These are phyloP conservation scores for Fragum fragum DNA, from an alignment of 2,888 invertebrate species.

Conservation along the genomic window DNA sequence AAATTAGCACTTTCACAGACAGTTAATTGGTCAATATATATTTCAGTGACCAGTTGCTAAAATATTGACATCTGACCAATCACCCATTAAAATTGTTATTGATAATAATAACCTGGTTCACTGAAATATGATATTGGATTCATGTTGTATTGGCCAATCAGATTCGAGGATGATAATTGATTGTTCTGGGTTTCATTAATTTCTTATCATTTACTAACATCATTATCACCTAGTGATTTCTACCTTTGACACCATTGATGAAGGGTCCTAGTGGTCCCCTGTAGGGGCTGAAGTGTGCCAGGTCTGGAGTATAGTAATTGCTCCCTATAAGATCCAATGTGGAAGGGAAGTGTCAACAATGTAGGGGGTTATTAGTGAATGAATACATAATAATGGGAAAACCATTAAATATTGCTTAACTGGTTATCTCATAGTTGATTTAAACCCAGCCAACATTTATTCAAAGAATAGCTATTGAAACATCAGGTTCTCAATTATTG, in stretches of 20 bases:
- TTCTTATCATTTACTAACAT: slow-evolving; percentile 28
- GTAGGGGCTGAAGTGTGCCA: slow-evolving; percentile 25
- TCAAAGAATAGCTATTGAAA: not conserved
- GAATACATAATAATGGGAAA: not conserved
- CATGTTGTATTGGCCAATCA: slow-evolving; percentile 13
- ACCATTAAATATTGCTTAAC: slow-evolving; percentile 21
- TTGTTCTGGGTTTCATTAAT: slow-evolving; percentile 29
- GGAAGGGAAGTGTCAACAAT: slow-evolving; percentile 18
- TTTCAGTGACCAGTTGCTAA: slow-evolving; percentile 20
- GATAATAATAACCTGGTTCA: slow-evolving; percentile 14
- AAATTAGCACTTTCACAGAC: not conserved
- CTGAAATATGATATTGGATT: slow-evolving; percentile 17
- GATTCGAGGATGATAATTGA: slow-evolving; percentile 15
- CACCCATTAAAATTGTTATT: not conserved
- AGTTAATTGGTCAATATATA: not conserved
- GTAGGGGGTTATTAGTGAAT: slow-evolving; percentile 4
- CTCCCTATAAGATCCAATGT: slow-evolving; percentile 16
- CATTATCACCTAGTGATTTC: slow-evolving; percentile 18
- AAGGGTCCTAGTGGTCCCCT: slow-evolving; percentile 5
- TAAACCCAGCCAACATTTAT: not conserved
- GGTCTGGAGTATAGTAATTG: slow-evolving; percentile 7
- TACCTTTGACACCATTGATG: slow-evolving; percentile 14
- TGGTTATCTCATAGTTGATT: slow-evolving; percentile 1
- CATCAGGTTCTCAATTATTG: too few species aligned
- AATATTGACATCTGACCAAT: slow-evolving; percentile 29